A percentile compares a stretch with the other conserved stretches of the same genome.
phyloP scores from a whole-genome alignment of 2,113 vertebrate species.

The Thunnus thynnus region DNA sequence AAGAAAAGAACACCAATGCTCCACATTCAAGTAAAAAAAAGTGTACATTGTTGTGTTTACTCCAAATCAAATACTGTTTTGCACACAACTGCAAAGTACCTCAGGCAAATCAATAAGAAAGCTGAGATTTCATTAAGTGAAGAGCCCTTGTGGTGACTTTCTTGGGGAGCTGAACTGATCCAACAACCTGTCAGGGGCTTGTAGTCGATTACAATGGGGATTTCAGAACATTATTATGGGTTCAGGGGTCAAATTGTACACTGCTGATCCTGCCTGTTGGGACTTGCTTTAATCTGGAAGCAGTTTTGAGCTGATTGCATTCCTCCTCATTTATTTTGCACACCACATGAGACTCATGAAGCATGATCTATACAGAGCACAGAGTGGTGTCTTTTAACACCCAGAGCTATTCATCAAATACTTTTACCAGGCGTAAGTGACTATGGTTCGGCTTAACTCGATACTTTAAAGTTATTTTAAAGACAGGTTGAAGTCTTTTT shows the following conservation, averaged over 20 bases:
- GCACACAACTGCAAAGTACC: constrained; percentile 74
- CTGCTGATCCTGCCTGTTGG: constrained; percentile 62
- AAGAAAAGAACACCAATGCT: background rate
- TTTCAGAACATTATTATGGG: constrained; percentile 76
- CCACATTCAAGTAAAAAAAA: constrained; percentile 3
- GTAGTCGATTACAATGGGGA: constrained; percentile 71
- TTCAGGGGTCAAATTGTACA: constrained; percentile 74
- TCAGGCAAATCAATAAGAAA: constrained; percentile 79
- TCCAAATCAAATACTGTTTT: constrained; percentile 74
- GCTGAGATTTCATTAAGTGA: constrained; percentile 81
- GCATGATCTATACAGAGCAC: constrained; percentile 23
- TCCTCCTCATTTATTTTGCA: constrained; percentile 65
- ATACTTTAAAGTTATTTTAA: background rate
- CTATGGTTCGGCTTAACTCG: background rate
- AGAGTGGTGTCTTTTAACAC: constrained; percentile 6
- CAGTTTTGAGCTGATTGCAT: constrained; percentile 71
- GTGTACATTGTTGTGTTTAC: constrained; percentile 61
- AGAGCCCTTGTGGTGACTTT: constrained; percentile 74
- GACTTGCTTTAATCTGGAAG: constrained; percentile 70
- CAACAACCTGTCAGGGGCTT: constrained; percentile 66
- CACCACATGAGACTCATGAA: constrained; percentile 38
- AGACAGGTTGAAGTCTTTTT: background rate
- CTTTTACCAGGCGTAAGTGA: constrained; percentile 18
- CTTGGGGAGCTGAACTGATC: constrained; percentile 62
- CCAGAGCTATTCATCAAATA: constrained; percentile 28